Conservation (phyloP, 2,113 vertebrate species). For the Ardeotis arabs region DNA sequence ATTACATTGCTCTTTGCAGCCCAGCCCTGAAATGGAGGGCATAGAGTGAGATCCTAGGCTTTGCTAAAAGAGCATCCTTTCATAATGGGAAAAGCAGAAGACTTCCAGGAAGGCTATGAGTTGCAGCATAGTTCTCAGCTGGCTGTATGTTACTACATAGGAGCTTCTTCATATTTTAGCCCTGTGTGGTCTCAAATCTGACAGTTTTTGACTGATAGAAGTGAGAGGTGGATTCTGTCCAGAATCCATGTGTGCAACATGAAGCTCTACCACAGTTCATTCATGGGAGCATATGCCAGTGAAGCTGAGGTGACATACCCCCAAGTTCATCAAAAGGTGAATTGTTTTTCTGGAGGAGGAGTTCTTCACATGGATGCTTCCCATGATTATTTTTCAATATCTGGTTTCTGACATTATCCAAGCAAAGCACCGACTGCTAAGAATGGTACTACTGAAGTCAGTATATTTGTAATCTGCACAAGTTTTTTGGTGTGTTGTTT, state of each 20-base stretch:
- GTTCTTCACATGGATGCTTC: neutral
- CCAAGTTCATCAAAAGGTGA: neutral
- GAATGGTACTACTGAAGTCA: neutral
- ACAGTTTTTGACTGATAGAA: neutral
- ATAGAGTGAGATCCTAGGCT: neutral
- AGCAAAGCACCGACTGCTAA: neutral
- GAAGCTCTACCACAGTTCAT: neutral
- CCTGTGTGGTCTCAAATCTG: neutral
- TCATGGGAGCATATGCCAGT: neutral
- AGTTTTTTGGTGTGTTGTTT: too few species aligned
- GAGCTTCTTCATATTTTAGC: neutral
- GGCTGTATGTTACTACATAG: neutral
- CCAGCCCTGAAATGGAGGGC: neutral
- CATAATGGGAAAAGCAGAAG: neutral
- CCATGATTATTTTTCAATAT: neutral
- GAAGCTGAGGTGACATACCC: neutral
- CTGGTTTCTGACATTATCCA: neutral
- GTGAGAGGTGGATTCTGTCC: neutral
- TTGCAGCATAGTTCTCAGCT: neutral
- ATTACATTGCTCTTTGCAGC: neutral
- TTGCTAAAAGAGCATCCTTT: neutral
- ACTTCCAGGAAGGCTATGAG: neutral
- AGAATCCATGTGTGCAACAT: neutral
- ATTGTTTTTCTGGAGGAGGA: rapidly evolving
- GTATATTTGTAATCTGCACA: neutral